phyloP scores from a whole-genome alignment of 2,113 vertebrate species.

The Bostrychus sinensis region DNA sequence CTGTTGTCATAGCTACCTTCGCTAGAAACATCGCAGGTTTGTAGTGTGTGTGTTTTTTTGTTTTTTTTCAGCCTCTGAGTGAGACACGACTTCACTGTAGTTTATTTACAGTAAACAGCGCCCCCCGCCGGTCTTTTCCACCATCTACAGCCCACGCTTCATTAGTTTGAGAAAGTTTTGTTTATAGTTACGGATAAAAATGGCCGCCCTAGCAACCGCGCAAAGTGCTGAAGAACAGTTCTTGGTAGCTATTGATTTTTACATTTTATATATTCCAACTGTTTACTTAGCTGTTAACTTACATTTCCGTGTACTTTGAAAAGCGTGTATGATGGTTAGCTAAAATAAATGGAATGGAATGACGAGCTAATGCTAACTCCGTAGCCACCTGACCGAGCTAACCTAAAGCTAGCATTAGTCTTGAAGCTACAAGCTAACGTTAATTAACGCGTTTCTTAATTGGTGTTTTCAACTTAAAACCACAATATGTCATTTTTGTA shows the following conservation, averaged over 20 bases:
- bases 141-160: background rate
- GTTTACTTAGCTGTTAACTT: too few relatives aligned
- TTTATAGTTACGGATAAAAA: constrained; percentile 40
- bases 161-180: constrained; percentile 57
- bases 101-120: background rate
- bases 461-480: too few relatives aligned
- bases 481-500: too few relatives aligned
- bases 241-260: constrained; percentile 30
- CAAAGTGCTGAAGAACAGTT: constrained; percentile 1
- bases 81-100: too few relatives aligned
- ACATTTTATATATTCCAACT: background rate
- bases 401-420: background rate
- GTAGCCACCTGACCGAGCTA: background rate
- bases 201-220: constrained; percentile 72
- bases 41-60: too few relatives aligned
- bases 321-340: background rate
- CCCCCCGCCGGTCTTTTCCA: constrained; percentile 25
- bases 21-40: constrained; percentile 2
- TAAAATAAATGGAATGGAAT: background rate
- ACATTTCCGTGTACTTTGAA: background rate
- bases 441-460: too few relatives aligned
- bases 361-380: background rate
- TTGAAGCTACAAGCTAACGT: too few relatives aligned
- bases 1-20: constrained; percentile 22
- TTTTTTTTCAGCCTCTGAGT: too few relatives aligned